Conservation (phyloP, 2,113 vertebrate species). For the Aspiorhynchus laticeps region DNA sequence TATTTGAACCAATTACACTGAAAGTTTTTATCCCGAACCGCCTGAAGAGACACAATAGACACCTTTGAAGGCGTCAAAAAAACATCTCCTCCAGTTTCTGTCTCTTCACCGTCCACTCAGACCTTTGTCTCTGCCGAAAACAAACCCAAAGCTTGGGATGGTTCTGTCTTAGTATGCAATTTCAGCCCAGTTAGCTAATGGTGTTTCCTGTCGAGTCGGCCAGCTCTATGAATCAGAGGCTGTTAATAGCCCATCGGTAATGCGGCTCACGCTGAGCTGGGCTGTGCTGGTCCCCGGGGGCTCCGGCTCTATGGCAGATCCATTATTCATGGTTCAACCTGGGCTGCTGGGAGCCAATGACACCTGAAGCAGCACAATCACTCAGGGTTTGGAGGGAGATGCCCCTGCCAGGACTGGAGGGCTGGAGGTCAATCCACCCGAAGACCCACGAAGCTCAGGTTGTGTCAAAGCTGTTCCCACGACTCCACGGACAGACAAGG, state of each 20-base stretch:
- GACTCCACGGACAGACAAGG: slow-evolving; percentile 23
- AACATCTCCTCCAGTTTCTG: background rate
- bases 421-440: slow-evolving; percentile 42
- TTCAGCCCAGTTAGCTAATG: slow-evolving; percentile 61
- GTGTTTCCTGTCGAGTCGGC: slow-evolving; percentile 64
- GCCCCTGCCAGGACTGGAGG: slow-evolving; percentile 60
- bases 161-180: slow-evolving; percentile 55
- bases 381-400: slow-evolving; percentile 68
- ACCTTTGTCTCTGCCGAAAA: slow-evolving; percentile 13
- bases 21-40: background rate
- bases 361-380: slow-evolving; percentile 77
- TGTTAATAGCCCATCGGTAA: slow-evolving; percentile 80
- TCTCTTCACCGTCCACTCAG: background rate
- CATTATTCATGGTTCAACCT: slow-evolving; percentile 81
- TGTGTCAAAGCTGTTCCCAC: slow-evolving; percentile 11
- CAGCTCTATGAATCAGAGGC: slow-evolving; percentile 74
- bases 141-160: slow-evolving; percentile 8
- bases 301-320: slow-evolving; percentile 69
- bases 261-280: slow-evolving; percentile 73
- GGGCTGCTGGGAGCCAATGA: slow-evolving; percentile 75
- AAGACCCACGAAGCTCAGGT: slow-evolving; percentile 13
- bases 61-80: background rate
- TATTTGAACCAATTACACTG: slow-evolving; percentile 15
- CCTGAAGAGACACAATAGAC: background rate
- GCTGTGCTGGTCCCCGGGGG: slow-evolving; percentile 69